phyloP scores from a whole-genome alignment of 2,888 invertebrate species.

The Chironomus riparius region DNA sequence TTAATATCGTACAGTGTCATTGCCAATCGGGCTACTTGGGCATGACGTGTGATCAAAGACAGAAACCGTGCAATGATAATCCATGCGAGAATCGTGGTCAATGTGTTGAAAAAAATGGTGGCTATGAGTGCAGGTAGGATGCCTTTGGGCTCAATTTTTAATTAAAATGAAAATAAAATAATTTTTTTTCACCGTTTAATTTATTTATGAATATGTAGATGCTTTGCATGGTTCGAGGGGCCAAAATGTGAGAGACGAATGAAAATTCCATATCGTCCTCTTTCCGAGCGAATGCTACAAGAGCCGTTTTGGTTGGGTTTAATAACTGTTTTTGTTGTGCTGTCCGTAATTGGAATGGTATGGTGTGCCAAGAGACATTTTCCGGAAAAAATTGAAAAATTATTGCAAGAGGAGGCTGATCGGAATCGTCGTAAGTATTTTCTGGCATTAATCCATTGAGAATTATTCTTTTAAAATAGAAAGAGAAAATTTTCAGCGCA shows the following conservation, averaged over 20 bases:
- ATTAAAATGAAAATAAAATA: neutral
- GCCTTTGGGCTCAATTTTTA: neutral
- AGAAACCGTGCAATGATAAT: slow-evolving; percentile 59
- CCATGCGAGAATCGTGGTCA: slow-evolving; percentile 69
- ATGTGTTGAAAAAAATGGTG: slow-evolving; percentile 57
- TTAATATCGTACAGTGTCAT: slow-evolving; percentile 45
- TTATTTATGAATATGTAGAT: slow-evolving; percentile 35
- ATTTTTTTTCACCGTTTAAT: neutral
- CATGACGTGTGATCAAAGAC: slow-evolving; percentile 55
- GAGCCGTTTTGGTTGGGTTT: slow-evolving; percentile 86
- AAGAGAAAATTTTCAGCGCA: neutral
- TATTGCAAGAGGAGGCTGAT: slow-evolving; percentile 70
- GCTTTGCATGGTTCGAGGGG: slow-evolving; percentile 68
- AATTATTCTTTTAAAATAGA: neutral
- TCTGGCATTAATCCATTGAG: neutral
- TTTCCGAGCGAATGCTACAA: slow-evolving; percentile 72
- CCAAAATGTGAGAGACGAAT: slow-evolving; percentile 59
- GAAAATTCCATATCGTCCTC: slow-evolving; percentile 60
- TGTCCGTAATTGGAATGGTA: slow-evolving; percentile 67
- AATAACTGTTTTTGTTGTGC: slow-evolving; percentile 71
- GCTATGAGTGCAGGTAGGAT: slow-evolving; percentile 53
- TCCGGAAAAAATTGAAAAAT: slow-evolving; percentile 75
- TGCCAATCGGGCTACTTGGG: slow-evolving; percentile 63
- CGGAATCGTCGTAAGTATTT: slow-evolving; percentile 58
- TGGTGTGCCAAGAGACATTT: slow-evolving; percentile 82